Percentiles rank a stretch among this genome's conserved stretches.
Evolutionary conservation across 2,888 invertebrate genomes (phyloP).

Genomic region (Apocheima hispidaria): DNA sequence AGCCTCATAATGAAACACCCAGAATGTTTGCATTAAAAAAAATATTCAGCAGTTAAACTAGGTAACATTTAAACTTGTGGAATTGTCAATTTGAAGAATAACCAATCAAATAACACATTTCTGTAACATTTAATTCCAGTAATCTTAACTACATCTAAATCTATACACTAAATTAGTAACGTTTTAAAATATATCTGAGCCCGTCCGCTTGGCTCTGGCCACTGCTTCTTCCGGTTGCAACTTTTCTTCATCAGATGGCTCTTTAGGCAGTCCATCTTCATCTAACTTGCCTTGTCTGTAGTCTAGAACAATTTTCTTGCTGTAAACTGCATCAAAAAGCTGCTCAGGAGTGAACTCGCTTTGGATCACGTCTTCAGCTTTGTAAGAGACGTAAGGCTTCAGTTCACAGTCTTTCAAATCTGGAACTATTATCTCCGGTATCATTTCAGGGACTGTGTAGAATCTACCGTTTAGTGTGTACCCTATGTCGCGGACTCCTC

Average conservation of each 20-base stretch:
- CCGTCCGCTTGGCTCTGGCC: constrained; percentile 89
- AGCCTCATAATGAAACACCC: too few relatives aligned
- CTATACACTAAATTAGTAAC: constrained; percentile 44
- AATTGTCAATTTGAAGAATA: too few relatives aligned
- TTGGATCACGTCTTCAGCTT: constrained; percentile 90
- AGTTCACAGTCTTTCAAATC: constrained; percentile 93
- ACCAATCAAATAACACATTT: background rate
- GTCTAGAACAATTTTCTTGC: constrained; percentile 91
- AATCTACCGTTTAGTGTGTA: constrained; percentile 84
- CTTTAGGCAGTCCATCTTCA: constrained; percentile 88
- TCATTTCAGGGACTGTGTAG: constrained; percentile 92
- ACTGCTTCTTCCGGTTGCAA: constrained; percentile 91
- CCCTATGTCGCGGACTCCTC: constrained; percentile 90
- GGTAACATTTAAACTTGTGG: too few relatives aligned
- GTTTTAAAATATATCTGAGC: constrained; percentile 91
- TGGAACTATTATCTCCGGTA: constrained; percentile 97
- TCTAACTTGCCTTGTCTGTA: constrained; percentile 90
- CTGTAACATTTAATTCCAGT: constrained; percentile 47
- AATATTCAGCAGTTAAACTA: too few relatives aligned
- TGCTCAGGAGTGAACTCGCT: constrained; percentile 93
- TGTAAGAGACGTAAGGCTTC: constrained; percentile 98
- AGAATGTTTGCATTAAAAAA: too few relatives aligned
- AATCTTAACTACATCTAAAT: constrained; percentile 50
- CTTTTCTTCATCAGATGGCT: constrained; percentile 91
- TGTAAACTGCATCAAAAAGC: constrained; percentile 93